Evolutionary conservation across 1,140 invertebrate species (phyloP), one percentile per base, ranked within the genome.

Genomic region (Drosophila pseudoananassae): DNA sequence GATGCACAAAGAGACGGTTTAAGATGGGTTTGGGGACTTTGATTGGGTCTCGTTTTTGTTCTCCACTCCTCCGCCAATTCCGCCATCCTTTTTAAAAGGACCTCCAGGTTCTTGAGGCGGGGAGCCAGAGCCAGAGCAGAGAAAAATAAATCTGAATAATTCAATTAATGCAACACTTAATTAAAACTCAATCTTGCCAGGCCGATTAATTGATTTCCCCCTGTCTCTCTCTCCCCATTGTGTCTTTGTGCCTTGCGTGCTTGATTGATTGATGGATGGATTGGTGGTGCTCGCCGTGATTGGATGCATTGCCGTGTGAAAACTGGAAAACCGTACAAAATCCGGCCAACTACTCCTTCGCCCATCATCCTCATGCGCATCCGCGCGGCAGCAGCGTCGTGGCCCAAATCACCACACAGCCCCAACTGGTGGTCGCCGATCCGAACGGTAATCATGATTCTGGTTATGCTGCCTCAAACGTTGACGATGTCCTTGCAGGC

Each of bases 391-490:
- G 91, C 85, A 94, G 92, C 70, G 93, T 93, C 76, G 93, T 94
- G 80, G 94, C 93, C 40, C 90, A 94, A 50, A 94, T 93, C 61
- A 93, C 92, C 23, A 93, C 93, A 69, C 87, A 93, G 55, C 92
- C 93, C 31, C 90, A 92, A 45, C 75, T 91, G 65, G 82, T 85
- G 36, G 88, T 93, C 29, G 92, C 93, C 27, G 95, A 96, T 80
- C 94, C 95, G 20, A 96, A 96, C 90, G 95, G 95, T 64, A 96
- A 96, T 93, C 96, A 96, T 91, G 96, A 96, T 92, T 96, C 95
- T 38, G 95, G 96, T 45, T 96, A 96, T 92, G 95, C 94, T 15
- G 93, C 95, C 65, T 96, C 94, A 78, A 94, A 94, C 85, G 91
- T 93, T 78, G 94, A 94, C 92, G 94, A 92, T 90, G 87, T 92